Evolutionary conservation across 2,888 invertebrate genomes (phyloP).

Genomic region (Drosophila siamana): DNA sequence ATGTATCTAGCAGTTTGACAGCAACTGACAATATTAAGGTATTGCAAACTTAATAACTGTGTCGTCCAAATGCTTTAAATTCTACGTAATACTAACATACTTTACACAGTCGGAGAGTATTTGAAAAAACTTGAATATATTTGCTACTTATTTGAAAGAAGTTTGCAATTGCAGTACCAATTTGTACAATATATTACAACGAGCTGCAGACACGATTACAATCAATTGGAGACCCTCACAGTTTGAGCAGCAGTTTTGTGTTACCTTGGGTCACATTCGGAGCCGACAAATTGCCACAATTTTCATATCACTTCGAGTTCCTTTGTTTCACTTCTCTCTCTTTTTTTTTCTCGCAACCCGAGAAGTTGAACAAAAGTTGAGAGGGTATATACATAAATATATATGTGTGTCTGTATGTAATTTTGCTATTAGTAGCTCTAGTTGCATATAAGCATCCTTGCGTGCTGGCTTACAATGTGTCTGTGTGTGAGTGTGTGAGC

Average conservation of each 20-base stretch:
- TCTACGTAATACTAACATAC: too few species aligned
- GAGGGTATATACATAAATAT: conserved; percentile 8
- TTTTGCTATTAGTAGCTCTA: conserved; percentile 11
- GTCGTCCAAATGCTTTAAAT: too few species aligned
- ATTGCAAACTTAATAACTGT: too few species aligned
- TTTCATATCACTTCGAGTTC: conserved; percentile 18
- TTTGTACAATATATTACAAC: not conserved
- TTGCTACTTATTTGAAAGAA: not conserved
- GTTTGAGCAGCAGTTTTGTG: not conserved
- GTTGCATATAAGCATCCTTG: conserved; percentile 9
- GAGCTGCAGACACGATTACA: not conserved
- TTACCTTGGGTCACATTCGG: conserved; percentile 1
- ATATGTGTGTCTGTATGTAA: not conserved
- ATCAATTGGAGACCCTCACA: conserved; percentile 5
- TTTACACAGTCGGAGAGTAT: not conserved
- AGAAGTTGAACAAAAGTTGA: conserved; percentile 32
- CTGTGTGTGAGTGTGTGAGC: conserved; percentile 2
- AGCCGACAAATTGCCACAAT: conserved; percentile 31
- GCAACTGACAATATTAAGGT: not conserved
- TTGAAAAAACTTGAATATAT: not conserved
- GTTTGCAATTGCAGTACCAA: not conserved
- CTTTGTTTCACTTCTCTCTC: conserved; percentile 3
- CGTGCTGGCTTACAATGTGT: conserved; percentile 9
- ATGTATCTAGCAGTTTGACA: not conserved
- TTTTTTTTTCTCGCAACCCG: not conserved